Evolutionary conservation across 1,140 invertebrate species (phyloP).

Genomic region (Drosophila repletoides): DNA sequence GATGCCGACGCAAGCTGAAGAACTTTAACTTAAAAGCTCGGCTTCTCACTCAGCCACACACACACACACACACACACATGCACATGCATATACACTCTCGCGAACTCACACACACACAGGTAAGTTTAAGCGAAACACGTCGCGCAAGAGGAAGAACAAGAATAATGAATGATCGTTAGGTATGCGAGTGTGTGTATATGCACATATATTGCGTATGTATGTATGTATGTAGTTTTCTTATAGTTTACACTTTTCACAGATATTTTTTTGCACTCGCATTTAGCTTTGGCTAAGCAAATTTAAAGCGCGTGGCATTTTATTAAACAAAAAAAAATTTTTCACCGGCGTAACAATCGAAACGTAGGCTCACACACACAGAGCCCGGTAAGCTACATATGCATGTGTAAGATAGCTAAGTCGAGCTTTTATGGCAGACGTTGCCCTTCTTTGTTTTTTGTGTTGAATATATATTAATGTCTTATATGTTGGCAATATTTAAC

Average conservation of each 20-base stretch:
- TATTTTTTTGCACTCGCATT: slow-evolving; percentile 30
- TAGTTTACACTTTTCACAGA: slow-evolving; percentile 22
- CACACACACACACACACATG: slow-evolving; percentile 9
- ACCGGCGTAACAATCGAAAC: slow-evolving; percentile 1
- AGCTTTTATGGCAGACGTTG: slow-evolving; percentile 5
- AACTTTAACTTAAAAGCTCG: slow-evolving; percentile 70
- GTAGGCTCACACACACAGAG: not conserved
- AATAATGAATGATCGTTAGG: slow-evolving; percentile 70
- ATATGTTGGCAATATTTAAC: not conserved
- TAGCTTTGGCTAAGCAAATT: not conserved
- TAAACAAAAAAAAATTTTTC: not conserved
- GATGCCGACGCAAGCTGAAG: slow-evolving; percentile 57
- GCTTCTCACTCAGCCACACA: slow-evolving; percentile 32
- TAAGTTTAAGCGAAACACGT: slow-evolving; percentile 57
- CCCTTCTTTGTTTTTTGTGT: not conserved
- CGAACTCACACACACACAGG: slow-evolving; percentile 41
- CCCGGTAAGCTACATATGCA: slow-evolving; percentile 14
- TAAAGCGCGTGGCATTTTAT: slow-evolving; percentile 9
- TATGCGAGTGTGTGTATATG: slow-evolving; percentile 26
- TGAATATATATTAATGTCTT: not conserved
- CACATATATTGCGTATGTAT: slow-evolving; percentile 14
- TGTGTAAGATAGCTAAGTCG: slow-evolving; percentile 14
- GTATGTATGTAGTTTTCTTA: slow-evolving; percentile 19
- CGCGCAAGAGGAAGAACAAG: slow-evolving; percentile 44
- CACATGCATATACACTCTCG: slow-evolving; percentile 4